phyloP scores from a whole-genome alignment of 2,888 invertebrate species.

The Timandra comae region DNA sequence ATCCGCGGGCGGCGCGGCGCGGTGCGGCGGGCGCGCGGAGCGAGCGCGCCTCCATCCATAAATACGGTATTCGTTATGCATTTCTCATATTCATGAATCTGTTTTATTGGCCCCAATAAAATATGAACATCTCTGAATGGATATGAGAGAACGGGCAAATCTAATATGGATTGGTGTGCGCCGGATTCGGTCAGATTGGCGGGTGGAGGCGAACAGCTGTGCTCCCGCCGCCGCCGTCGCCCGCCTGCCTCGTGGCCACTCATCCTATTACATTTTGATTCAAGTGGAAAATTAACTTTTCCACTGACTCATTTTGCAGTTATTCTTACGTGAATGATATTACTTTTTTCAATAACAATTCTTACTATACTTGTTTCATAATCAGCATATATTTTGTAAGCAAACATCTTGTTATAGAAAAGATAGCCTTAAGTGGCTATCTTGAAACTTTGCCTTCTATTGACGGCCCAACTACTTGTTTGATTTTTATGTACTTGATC shows the following conservation, averaged over 20 bases:
- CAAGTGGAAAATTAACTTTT: constrained; percentile 17
- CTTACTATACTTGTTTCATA: too few species aligned
- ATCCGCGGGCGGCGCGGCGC: constrained; percentile 36
- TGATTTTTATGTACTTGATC: too few species aligned
- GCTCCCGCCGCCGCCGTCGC: constrained; percentile 5
- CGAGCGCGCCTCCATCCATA: constrained; percentile 70
- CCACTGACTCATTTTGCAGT: background rate
- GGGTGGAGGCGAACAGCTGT: constrained; percentile 44
- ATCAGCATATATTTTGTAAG: too few species aligned
- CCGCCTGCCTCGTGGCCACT: constrained; percentile 1
- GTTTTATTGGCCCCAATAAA: constrained; percentile 78
- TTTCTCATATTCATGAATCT: constrained; percentile 78
- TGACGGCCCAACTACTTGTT: too few species aligned
- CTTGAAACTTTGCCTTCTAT: too few species aligned
- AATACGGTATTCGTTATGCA: constrained; percentile 77
- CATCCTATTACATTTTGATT: constrained; percentile 11
- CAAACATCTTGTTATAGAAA: too few species aligned
- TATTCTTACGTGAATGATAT: background rate
- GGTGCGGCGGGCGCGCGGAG: too few species aligned
- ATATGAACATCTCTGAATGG: constrained; percentile 78
- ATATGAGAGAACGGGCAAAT: constrained; percentile 75
- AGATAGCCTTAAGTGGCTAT: too few species aligned
- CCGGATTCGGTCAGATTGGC: constrained; percentile 65
- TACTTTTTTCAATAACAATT: too few species aligned
- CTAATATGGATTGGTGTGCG: constrained; percentile 75